These are phyloP conservation scores for Amphimedon queenslandica DNA, from an alignment of 37 sponge, comb jelly and placozoan genomes.

Conservation along the genomic window DNA sequence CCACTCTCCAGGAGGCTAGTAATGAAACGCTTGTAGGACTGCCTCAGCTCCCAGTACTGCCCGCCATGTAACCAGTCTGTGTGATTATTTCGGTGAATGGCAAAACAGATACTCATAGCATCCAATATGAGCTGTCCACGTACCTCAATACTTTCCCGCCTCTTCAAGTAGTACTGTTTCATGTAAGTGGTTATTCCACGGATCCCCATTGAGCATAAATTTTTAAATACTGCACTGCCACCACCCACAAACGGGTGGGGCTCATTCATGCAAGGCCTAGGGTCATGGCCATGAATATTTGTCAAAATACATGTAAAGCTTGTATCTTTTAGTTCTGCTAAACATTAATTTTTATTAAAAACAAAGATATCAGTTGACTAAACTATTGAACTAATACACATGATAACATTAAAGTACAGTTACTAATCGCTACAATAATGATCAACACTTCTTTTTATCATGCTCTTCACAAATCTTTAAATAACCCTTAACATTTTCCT, in stretches of 20 bases:
- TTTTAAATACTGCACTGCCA: no score
- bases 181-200: conserved; percentile 47
- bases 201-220: no score
- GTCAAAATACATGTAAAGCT: no score
- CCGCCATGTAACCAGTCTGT: conserved; percentile 53
- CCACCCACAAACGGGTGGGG: no score
- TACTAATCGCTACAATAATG: no score
- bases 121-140: conserved; percentile 43
- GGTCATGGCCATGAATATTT: no score
- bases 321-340: no score
- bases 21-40: conserved; percentile 23
- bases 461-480: conserved; percentile 48
- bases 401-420: no score
- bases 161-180: conserved; percentile 4
- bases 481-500: conserved; percentile 91
- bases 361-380: no score
- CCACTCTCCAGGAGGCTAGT: conserved; percentile 17
- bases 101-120: conserved; percentile 47
- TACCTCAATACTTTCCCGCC: conserved; percentile 24
- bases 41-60: conserved; percentile 50
- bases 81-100: background rate
- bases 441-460: conserved; percentile 24
- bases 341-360: no score
- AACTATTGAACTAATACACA: no score
- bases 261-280: no score